These are phyloP conservation scores for Cichladusa arquata DNA, from an alignment of 2,113 vertebrate species.

Conservation along the genomic window DNA sequence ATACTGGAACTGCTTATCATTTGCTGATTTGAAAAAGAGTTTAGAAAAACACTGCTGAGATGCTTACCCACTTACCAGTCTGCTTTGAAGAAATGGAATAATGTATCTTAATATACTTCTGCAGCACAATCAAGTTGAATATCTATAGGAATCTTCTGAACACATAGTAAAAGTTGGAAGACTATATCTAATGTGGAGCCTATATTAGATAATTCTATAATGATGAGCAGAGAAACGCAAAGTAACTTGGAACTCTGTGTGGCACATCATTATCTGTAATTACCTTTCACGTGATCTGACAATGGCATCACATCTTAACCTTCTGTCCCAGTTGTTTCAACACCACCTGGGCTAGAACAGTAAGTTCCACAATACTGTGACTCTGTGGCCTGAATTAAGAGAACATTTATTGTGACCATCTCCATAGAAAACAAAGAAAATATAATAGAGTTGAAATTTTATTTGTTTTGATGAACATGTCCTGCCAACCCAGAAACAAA, in stretches of 20 bases:
- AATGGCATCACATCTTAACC: not conserved
- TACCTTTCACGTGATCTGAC: not conserved
- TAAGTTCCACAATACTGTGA: not conserved
- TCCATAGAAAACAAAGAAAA: not conserved
- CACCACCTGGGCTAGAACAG: not conserved
- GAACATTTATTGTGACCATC: not conserved
- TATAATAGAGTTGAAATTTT: not conserved
- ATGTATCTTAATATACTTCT: not conserved
- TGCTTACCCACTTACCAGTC: not conserved
- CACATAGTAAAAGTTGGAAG: not conserved
- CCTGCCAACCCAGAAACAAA: not conserved
- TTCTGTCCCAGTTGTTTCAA: not conserved
- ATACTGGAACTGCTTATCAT: not conserved
- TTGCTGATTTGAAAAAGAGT: not conserved
- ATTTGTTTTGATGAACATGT: not conserved
- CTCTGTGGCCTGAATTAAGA: not conserved
- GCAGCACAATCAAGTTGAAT: not conserved
- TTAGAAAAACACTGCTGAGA: not conserved
- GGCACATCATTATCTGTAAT: not conserved
- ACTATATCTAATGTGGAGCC: not conserved
- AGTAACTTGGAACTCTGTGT: not conserved
- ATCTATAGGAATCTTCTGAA: not conserved
- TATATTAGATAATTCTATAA: not conserved
- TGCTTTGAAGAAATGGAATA: not conserved
- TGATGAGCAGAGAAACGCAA: not conserved